Evolutionary conservation across 2,888 invertebrate genomes (phyloP).

Genomic region (Choreutis nemorana): DNA sequence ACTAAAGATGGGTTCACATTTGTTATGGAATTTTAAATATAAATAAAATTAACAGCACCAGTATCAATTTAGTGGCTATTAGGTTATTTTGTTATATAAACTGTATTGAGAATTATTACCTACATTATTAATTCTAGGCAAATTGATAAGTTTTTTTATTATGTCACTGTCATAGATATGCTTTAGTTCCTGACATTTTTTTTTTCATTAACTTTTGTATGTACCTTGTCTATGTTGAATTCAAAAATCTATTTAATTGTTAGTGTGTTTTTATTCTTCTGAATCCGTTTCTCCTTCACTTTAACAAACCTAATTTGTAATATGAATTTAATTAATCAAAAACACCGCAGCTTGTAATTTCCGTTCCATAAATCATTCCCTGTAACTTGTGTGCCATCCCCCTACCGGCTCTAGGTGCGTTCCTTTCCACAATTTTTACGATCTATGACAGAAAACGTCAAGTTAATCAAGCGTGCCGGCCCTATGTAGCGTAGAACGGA

Average conservation of each 20-base stretch:
- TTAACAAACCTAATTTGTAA: constrained; percentile 5
- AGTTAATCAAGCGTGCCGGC: constrained; percentile 38
- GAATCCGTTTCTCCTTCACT: not conserved
- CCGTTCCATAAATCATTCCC: constrained; percentile 8
- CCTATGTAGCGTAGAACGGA: constrained; percentile 26
- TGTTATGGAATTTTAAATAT: too few relatives aligned
- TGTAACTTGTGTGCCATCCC: constrained; percentile 11
- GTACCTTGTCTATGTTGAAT: constrained; percentile 2
- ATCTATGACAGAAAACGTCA: constrained; percentile 26
- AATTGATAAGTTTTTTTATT: too few relatives aligned
- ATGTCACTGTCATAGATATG: too few relatives aligned
- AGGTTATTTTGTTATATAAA: too few relatives aligned
- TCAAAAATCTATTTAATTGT: constrained; percentile 7
- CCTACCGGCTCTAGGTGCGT: constrained; percentile 20
- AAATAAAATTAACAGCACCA: too few relatives aligned
- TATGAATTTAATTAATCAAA: not conserved
- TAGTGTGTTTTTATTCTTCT: not conserved
- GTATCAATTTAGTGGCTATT: too few relatives aligned
- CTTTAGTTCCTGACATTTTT: too few relatives aligned
- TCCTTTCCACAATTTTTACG: constrained; percentile 36
- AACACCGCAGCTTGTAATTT: not conserved
- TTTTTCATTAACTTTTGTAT: too few relatives aligned
- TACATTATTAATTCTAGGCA: too few relatives aligned
- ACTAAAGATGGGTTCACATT: constrained; percentile 15
- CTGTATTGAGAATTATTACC: too few relatives aligned